Conservation (phyloP, 2,113 vertebrate genomes). For the Melanotaenia duboulayi region DNA sequence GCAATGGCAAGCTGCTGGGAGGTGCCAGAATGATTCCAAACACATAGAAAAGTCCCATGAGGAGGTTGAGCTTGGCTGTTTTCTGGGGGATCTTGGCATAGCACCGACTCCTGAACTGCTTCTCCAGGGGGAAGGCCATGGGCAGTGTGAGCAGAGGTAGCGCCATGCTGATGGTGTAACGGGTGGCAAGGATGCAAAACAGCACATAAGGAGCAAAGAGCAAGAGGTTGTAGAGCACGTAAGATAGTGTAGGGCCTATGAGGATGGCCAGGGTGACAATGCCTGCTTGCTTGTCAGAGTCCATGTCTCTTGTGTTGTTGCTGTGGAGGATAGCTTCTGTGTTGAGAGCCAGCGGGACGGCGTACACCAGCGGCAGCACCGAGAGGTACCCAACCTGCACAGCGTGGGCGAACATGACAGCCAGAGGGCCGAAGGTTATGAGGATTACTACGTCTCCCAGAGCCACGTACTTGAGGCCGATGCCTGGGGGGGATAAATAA, state of each 20-base stretch:
- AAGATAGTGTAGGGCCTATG: constrained; percentile 91
- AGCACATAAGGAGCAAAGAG: constrained; percentile 94
- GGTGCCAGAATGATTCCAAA: constrained; percentile 93
- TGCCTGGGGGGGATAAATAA: constrained; percentile 82
- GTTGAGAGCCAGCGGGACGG: constrained; percentile 93
- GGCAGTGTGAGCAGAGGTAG: constrained; percentile 94
- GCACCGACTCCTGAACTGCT: constrained; percentile 90
- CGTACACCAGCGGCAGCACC: constrained; percentile 91
- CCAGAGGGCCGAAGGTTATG: constrained; percentile 97
- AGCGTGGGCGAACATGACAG: constrained; percentile 95
- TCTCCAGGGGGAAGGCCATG: constrained; percentile 94
- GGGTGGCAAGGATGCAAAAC: constrained; percentile 93
- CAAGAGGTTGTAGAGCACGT: constrained; percentile 91
- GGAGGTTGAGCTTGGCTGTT: constrained; percentile 96
- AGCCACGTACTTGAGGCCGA: constrained; percentile 97
- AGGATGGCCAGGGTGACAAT: constrained; percentile 98
- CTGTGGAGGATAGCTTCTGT: constrained; percentile 98
- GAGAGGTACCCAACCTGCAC: constrained; percentile 97
- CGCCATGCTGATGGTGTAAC: constrained; percentile 94
- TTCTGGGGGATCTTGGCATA: constrained; percentile 93
- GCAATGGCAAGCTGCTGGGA: constrained; percentile 87
- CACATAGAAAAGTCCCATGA: constrained; percentile 96
- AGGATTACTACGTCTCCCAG: constrained; percentile 97
- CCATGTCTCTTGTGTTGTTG: constrained; percentile 98
- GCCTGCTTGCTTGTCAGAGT: constrained; percentile 93